These are phyloP conservation scores for Lithodes maja DNA, from an alignment of 2,888 invertebrate genomes.

Conservation along the genomic window DNA sequence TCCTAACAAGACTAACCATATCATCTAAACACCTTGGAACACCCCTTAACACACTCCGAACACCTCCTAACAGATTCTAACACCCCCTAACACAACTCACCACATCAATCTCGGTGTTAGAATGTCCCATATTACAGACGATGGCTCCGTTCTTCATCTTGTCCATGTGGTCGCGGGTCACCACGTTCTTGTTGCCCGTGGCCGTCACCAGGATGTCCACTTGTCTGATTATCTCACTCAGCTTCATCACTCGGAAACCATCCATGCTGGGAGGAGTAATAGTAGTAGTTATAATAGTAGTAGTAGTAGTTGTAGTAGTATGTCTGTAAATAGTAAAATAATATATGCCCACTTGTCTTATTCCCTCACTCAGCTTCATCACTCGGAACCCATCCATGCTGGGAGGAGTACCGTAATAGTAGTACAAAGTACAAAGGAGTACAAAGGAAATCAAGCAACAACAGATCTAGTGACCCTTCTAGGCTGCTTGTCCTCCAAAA, in stretches of 20 bases:
- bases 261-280: conserved; percentile 84
- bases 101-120: conserved; percentile 96
- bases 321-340: neutral
- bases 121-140: conserved; percentile 98
- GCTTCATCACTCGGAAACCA: conserved; percentile 94
- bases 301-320: neutral
- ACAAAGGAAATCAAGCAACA: too few relatives aligned
- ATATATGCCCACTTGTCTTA: conserved; percentile 89
- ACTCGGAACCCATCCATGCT: conserved; percentile 98
- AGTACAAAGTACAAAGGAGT: too few relatives aligned
- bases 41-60: too few relatives aligned
- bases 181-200: conserved; percentile 97
- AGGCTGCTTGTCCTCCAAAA: too few relatives aligned
- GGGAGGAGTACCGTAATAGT: neutral
- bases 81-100: conserved; percentile 75
- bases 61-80: too few relatives aligned
- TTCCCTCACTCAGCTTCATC: conserved; percentile 95
- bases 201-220: conserved; percentile 98
- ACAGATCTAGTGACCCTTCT: too few relatives aligned
- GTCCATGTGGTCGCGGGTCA: conserved; percentile 96
- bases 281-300: neutral
- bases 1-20: too few relatives aligned
- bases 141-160: conserved; percentile 97
- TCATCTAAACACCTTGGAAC: too few relatives aligned
- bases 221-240: conserved; percentile 93